Conservation (phyloP, 2,888 invertebrate species). For the Tribolium freemani region DNA sequence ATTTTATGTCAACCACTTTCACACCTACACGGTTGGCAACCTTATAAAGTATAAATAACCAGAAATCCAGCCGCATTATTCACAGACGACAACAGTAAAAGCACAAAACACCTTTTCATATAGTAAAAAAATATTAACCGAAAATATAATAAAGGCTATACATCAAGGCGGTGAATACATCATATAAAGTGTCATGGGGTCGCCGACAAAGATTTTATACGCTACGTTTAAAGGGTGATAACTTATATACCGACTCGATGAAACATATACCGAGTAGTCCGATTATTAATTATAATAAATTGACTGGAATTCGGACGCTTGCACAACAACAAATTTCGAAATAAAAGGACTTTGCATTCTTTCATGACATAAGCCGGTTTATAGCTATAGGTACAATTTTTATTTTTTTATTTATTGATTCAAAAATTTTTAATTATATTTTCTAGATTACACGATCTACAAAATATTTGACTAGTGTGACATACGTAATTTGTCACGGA, state of each 20-base stretch:
- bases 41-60: constrained; percentile 56
- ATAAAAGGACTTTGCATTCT: constrained; percentile 4
- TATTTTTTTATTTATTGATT: too few relatives aligned
- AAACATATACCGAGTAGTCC: constrained; percentile 43
- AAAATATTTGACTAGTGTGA: not conserved
- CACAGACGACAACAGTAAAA: constrained; percentile 54
- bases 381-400: not conserved
- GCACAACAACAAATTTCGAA: constrained; percentile 6
- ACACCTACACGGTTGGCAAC: constrained; percentile 56
- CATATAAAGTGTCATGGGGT: constrained; percentile 51
- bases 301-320: constrained; percentile 21
- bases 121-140: constrained; percentile 49
- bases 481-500: constrained; percentile 5
- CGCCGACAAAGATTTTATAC: constrained; percentile 49
- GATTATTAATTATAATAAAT: constrained; percentile 38
- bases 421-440: not conserved
- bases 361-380: not conserved
- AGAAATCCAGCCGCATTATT: constrained; percentile 56
- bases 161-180: constrained; percentile 51
- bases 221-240: constrained; percentile 48
- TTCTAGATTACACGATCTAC: not conserved
- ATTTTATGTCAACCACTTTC: constrained; percentile 54
- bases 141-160: constrained; percentile 51
- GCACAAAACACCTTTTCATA: constrained; percentile 55
- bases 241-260: constrained; percentile 47